Conservation (phyloP, 2,113 vertebrate genomes). For the Chitala chitala region DNA sequence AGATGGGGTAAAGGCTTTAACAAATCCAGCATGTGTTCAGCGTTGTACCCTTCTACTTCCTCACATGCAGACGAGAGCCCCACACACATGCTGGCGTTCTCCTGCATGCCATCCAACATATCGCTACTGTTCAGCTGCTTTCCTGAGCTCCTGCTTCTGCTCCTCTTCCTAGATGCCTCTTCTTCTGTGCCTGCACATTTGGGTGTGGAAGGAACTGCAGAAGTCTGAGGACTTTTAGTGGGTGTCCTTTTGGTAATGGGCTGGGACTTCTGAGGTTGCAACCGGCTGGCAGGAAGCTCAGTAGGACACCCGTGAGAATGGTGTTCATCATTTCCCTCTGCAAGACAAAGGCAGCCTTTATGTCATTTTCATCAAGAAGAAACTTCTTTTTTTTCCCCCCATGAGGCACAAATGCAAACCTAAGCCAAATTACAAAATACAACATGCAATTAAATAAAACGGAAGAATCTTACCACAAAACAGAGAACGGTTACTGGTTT, state of each 20-base stretch:
- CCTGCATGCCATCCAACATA: neutral
- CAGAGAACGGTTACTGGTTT: constrained; percentile 28
- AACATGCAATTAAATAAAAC: constrained; percentile 36
- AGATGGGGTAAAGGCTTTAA: constrained; percentile 70
- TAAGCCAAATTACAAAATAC: no score
- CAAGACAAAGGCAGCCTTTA: neutral
- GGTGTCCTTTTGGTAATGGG: neutral
- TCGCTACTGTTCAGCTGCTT: neutral
- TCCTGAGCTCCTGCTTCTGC: neutral
- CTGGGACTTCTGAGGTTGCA: neutral
- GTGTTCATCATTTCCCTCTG: neutral
- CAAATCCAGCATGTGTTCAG: constrained; percentile 48
- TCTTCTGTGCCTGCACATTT: neutral
- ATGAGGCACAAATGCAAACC: no score
- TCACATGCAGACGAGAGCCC: neutral
- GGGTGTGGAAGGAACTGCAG: neutral
- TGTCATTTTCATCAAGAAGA: neutral
- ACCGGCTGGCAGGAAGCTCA: neutral
- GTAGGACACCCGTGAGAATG: no score
- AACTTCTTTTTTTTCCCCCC: neutral
- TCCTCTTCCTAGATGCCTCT: neutral
- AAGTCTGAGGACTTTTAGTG: neutral
- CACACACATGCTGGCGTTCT: constrained; percentile 5
- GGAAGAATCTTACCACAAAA: constrained; percentile 13
- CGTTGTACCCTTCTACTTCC: neutral